Percentiles rank a stretch among this genome's conserved stretches.
Conservation (phyloP, 2,113 vertebrate genomes). For the Martes martes region DNA sequence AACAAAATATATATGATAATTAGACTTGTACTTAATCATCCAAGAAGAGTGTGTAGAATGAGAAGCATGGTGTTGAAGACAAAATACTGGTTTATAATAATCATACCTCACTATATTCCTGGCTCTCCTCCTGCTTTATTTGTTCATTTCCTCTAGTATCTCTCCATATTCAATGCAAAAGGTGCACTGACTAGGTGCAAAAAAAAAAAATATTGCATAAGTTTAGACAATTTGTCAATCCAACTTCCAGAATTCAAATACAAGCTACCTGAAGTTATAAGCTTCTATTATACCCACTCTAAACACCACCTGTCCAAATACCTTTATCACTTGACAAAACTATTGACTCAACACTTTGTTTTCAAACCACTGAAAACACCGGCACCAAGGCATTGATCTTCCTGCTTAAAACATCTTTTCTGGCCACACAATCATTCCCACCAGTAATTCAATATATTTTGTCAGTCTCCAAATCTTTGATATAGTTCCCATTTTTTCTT, state of each 20-base stretch:
- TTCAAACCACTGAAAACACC: background rate
- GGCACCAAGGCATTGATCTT: background rate
- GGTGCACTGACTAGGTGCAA: background rate
- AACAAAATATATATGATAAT: background rate
- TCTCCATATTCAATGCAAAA: background rate
- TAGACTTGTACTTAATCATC: background rate
- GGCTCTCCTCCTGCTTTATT: background rate
- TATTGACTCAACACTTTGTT: background rate
- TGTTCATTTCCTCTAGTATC: background rate
- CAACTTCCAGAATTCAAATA: background rate
- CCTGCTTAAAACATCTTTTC: background rate
- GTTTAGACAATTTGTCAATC: background rate
- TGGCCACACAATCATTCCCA: background rate
- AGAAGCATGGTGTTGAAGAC: background rate
- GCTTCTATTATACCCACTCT: background rate
- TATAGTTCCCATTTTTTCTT: background rate
- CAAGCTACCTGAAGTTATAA: background rate
- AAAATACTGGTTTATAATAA: background rate
- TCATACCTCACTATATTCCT: background rate
- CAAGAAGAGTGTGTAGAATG: background rate
- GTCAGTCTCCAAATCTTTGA: background rate
- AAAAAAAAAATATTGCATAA: background rate
- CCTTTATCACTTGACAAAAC: background rate
- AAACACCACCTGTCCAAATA: background rate
- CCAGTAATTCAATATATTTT: background rate